These are phyloP conservation scores for Thalassarche chlororhynchos DNA, from an alignment of 2,113 vertebrate genomes.

Conservation along the genomic window DNA sequence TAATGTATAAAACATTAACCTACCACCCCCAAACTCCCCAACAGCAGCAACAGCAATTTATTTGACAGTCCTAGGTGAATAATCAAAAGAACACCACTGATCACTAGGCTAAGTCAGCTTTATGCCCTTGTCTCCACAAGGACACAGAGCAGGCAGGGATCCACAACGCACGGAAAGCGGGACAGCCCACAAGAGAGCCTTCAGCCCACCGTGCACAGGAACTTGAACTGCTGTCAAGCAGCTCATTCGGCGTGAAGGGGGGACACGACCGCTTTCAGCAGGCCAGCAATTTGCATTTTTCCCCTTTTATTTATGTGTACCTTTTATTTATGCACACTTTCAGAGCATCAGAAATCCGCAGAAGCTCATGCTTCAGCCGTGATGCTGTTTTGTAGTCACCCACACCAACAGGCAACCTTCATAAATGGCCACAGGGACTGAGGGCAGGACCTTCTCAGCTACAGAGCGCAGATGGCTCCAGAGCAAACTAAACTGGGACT, in stretches of 20 bases:
- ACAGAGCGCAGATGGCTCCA: accelerated
- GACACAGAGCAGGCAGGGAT: neutral
- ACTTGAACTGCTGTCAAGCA: neutral
- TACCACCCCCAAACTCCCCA: neutral
- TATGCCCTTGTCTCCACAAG: neutral
- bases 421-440: neutral
- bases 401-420: neutral
- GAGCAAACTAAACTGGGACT: neutral
- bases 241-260: neutral
- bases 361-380: neutral
- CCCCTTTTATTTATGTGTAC: neutral
- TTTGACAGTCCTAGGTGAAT: neutral
- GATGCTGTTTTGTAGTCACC: neutral
- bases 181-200: neutral
- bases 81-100: neutral
- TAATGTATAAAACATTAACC: constrained; percentile 28
- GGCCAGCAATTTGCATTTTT: neutral
- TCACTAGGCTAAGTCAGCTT: neutral
- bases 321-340: neutral
- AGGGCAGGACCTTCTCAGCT: neutral
- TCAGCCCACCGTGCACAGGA: neutral
- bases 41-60: constrained; percentile 22
- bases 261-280: neutral
- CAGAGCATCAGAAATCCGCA: neutral
- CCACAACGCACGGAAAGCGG: neutral